These are phyloP conservation scores for Drosophila maculinotata DNA, from an alignment of 2,888 invertebrate species.

Conservation along the genomic window DNA sequence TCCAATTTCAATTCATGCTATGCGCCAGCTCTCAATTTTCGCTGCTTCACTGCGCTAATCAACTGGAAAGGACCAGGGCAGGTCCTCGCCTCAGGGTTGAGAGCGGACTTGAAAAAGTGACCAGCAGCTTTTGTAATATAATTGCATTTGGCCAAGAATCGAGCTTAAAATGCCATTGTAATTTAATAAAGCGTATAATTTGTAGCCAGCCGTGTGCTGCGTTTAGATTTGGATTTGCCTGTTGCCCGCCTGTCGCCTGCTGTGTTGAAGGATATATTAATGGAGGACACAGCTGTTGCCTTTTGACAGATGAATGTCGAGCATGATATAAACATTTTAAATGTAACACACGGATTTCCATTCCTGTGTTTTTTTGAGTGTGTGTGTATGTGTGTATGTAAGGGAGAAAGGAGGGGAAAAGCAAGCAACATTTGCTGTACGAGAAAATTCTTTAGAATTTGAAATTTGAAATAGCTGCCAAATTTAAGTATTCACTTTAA, in stretches of 20 bases:
- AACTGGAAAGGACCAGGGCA: constrained; percentile 44
- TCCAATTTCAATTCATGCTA: constrained; percentile 45
- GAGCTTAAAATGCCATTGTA: constrained; percentile 46
- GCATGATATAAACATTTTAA: constrained; percentile 69
- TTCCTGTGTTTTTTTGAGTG: background rate
- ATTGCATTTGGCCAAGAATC: constrained; percentile 56
- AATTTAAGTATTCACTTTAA: constrained; percentile 8
- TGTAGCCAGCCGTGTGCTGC: constrained; percentile 55
- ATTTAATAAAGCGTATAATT: constrained; percentile 77
- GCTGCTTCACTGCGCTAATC: constrained; percentile 53
- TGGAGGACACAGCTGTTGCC: constrained; percentile 64
- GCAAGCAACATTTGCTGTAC: constrained; percentile 10
- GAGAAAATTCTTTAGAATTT: background rate
- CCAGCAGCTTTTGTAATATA: constrained; percentile 51
- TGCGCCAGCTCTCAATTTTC: constrained; percentile 42
- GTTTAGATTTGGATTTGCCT: constrained; percentile 46
- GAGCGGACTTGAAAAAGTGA: constrained; percentile 27
- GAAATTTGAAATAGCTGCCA: constrained; percentile 12
- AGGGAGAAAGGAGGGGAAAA: background rate
- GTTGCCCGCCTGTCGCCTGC: constrained; percentile 21
- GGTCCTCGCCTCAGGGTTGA: background rate
- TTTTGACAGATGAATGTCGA: constrained; percentile 75
- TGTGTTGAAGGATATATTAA: constrained; percentile 32
- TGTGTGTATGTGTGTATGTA: background rate
- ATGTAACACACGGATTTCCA: constrained; percentile 15